Evolutionary conservation across 2,888 invertebrate genomes (phyloP), one percentile per base, ranked within the genome.

Genomic region (Adela reaumurella): DNA sequence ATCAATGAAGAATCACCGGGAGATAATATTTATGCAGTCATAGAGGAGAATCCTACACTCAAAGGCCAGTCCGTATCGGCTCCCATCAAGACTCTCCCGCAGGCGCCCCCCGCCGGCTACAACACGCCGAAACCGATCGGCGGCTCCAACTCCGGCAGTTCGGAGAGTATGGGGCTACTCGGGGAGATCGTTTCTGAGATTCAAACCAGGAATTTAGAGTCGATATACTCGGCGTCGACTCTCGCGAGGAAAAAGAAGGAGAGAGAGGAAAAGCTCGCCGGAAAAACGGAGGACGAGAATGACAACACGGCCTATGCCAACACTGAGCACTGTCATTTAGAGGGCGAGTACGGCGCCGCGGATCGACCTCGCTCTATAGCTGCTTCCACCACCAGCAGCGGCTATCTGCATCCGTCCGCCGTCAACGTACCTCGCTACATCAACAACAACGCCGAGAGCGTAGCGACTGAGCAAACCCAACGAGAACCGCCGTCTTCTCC

Each of bases 151-250:
- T 80, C 83, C 0, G 82, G 81, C 1, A 85, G 85, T 52, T 74
- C 80, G 11, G 89, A 89, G 51, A 88, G 86, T 53, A 84, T 90
- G 79, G 92, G 92, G 0, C 68, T 94, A 17, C 68, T 94, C 0
- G 89, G 91, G 6, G 94, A 94, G 70, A 94, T 94, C 51, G 93
- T 94, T 0, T 86, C 86, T 43, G 94, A 94, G 68, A 93, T 94
- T 59, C 91, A 93, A 58, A 89, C 88, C 58, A 79, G 92, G 28
- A 93, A 93, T 63, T 87, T 90, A 35, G 92, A 93, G 58, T 92
- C 92, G 0, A 92, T 94, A 56, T 94, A 94, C 63, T 91, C 92
- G 0, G 88, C 89, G 0, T 87, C 89, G 1, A 89, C 88, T 0
- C 66, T 90, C 2, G 81, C 83, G 1, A 74, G 84, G 49, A 86